These are phyloP conservation scores for Allygus modestus DNA, from an alignment of 2,888 invertebrate species.

Conservation along the genomic window DNA sequence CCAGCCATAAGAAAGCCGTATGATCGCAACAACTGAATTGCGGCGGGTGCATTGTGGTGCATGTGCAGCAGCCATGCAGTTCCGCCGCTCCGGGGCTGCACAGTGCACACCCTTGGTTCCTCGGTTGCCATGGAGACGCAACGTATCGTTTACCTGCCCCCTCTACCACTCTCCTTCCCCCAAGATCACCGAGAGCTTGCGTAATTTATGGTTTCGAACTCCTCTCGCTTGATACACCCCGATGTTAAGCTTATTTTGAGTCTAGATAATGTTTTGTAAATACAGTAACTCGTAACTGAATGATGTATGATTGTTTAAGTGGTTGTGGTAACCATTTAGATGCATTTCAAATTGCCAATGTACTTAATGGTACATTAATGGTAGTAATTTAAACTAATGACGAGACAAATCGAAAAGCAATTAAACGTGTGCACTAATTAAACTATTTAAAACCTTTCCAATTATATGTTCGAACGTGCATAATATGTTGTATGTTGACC, in stretches of 20 bases:
- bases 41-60: not conserved
- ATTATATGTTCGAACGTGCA: too few relatives aligned
- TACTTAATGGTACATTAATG: too few relatives aligned
- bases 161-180: conserved; percentile 1
- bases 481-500: too few relatives aligned
- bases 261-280: not conserved
- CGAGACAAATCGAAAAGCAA: too few relatives aligned
- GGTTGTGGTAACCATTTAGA: too few relatives aligned
- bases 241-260: conserved; percentile 1
- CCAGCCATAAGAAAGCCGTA: not conserved
- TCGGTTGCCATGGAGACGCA: conserved; percentile 21
- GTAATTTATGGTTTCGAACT: conserved; percentile 21
- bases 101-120: not conserved
- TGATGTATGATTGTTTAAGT: too few relatives aligned
- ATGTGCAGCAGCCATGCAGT: not conserved
- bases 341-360: too few relatives aligned
- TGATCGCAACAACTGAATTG: not conserved
- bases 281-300: too few relatives aligned
- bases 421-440: too few relatives aligned
- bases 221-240: not conserved
- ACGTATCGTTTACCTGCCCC: conserved; percentile 28
- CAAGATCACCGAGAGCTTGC: not conserved
- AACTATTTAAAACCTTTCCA: too few relatives aligned
- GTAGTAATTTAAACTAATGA: too few relatives aligned
- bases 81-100: not conserved